Evolutionary conservation across 2,888 invertebrate species (phyloP).

Genomic region (Malachius bipustulatus): DNA sequence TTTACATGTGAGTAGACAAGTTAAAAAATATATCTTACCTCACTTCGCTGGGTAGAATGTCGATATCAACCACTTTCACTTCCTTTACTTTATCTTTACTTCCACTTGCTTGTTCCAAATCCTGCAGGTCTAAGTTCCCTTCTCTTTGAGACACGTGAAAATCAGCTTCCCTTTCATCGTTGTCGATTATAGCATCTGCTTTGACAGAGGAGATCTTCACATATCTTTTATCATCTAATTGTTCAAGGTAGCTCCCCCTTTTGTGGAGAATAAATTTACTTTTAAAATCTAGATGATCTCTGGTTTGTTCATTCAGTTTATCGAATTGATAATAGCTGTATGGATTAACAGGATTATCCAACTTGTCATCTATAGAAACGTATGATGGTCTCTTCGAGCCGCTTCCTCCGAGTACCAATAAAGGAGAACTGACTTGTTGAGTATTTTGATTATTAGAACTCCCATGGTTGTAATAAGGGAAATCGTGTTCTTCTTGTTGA

Average conservation of each 20-base stretch:
- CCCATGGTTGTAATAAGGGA: too few species aligned
- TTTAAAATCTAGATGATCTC: slow-evolving; percentile 22
- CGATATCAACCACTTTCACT: slow-evolving; percentile 20
- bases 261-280: slow-evolving; percentile 14
- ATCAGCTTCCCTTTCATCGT: slow-evolving; percentile 11
- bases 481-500: too few species aligned
- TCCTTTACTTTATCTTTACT: slow-evolving; percentile 7
- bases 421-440: too few species aligned
- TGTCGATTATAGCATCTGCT: slow-evolving; percentile 16
- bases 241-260: neutral
- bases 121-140: slow-evolving; percentile 17
- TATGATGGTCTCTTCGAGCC: too few species aligned
- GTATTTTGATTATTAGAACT: too few species aligned
- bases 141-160: slow-evolving; percentile 19
- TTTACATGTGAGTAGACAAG: too few species aligned
- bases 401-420: too few species aligned
- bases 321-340: too few species aligned
- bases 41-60: slow-evolving; percentile 21
- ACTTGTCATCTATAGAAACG: too few species aligned
- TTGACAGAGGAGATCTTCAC: slow-evolving; percentile 25
- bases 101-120: neutral
- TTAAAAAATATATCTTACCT: too few species aligned
- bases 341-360: too few species aligned
- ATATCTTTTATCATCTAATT: slow-evolving; percentile 15
- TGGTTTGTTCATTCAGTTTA: neutral